A percentile compares a stretch with the other conserved stretches of the same genome.
phyloP scores from a whole-genome alignment of 1,140 invertebrate genomes.

The Heterodera schachtii region DNA sequence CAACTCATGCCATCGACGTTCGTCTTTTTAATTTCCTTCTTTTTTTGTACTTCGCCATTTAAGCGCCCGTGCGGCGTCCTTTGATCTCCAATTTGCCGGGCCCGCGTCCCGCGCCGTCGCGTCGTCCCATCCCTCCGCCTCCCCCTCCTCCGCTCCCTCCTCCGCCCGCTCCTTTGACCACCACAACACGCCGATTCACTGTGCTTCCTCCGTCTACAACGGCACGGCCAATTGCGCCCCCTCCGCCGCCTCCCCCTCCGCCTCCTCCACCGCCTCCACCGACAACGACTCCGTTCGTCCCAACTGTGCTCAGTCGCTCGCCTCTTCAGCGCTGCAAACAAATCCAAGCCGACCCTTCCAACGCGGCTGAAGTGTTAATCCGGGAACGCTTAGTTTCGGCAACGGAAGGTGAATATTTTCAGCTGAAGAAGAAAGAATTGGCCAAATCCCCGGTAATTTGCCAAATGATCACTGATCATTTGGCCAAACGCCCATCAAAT shows the following conservation, averaged over 20 bases:
- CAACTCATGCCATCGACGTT: slow-evolving; percentile 49
- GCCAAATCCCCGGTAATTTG: too few species aligned
- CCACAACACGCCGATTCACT: neutral
- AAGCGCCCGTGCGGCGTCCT: slow-evolving; percentile 10
- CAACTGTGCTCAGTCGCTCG: slow-evolving; percentile 14
- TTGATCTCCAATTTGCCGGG: neutral
- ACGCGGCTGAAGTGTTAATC: slow-evolving; percentile 58
- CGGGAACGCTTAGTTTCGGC: slow-evolving; percentile 55
- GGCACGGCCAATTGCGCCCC: neutral
- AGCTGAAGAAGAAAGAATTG: too few species aligned
- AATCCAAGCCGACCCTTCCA: slow-evolving; percentile 57
- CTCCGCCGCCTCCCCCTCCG: slow-evolving; percentile 12
- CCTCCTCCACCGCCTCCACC: slow-evolving; percentile 21
- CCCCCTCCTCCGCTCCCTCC: neutral
- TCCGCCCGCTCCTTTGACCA: neutral
- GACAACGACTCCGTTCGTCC: slow-evolving; percentile 13
- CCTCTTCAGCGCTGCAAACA: slow-evolving; percentile 57
- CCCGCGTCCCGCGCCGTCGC: slow-evolving; percentile 1
- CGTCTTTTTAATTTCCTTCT: neutral
- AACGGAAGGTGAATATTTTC: slow-evolving; percentile 49
- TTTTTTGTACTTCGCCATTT: slow-evolving; percentile 2
- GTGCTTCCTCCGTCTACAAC: neutral
- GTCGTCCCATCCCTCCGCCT: slow-evolving; percentile 3
- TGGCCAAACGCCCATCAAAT: too few species aligned
- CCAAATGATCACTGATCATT: too few species aligned